Evolutionary conservation across 2,113 vertebrate genomes (phyloP).

Genomic region (Onychorhynchus coronatus): DNA sequence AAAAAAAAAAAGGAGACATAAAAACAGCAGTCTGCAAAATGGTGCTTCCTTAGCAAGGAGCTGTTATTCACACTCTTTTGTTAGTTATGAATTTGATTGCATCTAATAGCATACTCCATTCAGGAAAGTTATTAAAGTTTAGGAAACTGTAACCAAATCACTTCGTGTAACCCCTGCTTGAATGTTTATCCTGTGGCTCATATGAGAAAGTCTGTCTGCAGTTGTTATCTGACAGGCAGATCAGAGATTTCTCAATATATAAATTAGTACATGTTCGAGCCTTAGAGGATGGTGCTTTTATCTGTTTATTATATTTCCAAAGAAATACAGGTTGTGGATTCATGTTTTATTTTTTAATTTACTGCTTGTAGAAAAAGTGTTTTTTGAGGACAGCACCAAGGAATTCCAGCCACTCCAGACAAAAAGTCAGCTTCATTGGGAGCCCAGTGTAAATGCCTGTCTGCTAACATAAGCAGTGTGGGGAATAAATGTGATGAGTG

Average conservation of each 20-base stretch:
- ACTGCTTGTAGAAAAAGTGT: neutral
- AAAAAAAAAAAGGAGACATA: neutral
- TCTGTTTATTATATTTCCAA: neutral
- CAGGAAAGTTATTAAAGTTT: neutral
- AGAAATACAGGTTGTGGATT: neutral
- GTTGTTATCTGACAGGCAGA: neutral
- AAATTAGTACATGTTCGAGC: neutral
- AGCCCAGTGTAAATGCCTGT: neutral
- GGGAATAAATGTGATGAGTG: neutral
- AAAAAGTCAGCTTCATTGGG: neutral
- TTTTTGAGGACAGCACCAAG: neutral
- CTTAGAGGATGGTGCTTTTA: neutral
- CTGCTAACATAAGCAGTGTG: neutral
- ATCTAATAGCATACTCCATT: no score
- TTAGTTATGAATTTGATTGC: neutral
- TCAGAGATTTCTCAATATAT: neutral
- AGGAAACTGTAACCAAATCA: neutral
- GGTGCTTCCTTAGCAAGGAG: neutral
- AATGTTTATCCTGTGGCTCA: neutral
- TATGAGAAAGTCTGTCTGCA: neutral
- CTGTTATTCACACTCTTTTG: neutral
- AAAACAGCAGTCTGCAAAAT: neutral
- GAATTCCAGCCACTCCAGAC: neutral
- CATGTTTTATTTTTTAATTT: neutral
- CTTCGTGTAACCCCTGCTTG: neutral